Conservation (phyloP, 2,797 vertebrate species). For the Fringilla coelebs region DNA sequence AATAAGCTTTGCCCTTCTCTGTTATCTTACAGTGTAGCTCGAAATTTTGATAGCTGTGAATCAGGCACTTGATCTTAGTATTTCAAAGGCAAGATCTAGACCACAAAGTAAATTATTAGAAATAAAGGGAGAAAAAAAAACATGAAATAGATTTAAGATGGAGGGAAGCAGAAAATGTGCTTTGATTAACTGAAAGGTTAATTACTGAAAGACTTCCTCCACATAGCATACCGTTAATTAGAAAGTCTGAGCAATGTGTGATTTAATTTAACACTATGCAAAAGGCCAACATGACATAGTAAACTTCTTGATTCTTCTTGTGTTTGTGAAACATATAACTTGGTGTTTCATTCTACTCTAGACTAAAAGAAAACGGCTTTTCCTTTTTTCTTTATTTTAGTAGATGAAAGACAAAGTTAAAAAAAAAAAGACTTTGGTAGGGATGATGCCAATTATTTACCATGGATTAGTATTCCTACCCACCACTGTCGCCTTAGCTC, state of each 20-base stretch:
- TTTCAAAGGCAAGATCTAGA: constrained; percentile 10
- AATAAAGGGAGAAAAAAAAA: background rate
- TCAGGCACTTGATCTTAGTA: background rate
- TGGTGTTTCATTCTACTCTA: background rate
- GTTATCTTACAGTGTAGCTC: background rate
- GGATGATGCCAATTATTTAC: background rate
- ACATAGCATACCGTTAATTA: background rate
- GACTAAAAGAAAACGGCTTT: background rate
- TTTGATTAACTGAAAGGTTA: constrained; percentile 39
- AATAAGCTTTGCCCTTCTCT: background rate
- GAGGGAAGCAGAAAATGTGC: background rate
- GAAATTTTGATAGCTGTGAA: background rate
- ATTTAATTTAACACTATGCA: background rate
- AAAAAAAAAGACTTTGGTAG: background rate
- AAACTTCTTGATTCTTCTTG: background rate
- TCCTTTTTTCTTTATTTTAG: background rate
- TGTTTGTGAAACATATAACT: background rate
- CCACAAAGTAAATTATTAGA: background rate
- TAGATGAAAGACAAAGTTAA: background rate
- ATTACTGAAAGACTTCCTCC: constrained; percentile 13
- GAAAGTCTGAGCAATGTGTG: background rate
- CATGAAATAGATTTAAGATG: background rate
- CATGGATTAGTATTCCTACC: background rate
- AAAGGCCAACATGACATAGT: background rate
- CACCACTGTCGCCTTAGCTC: background rate